phyloP scores from a whole-genome alignment of 2,797 vertebrate species.

The Sebastes itinus region DNA sequence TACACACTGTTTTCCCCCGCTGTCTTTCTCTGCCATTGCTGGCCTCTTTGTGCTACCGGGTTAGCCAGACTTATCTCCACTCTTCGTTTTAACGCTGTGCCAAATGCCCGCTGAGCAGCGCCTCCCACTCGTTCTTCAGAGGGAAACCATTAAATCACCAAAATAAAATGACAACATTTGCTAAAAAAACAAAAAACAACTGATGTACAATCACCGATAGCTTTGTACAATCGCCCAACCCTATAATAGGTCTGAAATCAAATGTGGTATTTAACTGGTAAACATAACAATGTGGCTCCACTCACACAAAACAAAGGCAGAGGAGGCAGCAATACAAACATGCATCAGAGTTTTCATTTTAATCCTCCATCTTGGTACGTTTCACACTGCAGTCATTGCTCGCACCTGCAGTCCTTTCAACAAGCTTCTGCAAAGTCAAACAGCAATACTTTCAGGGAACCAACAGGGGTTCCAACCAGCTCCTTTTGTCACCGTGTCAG shows the following conservation, averaged over 20 bases:
- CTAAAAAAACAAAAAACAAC: not conserved
- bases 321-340: not conserved
- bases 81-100: not conserved
- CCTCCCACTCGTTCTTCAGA: not conserved
- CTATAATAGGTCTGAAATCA: constrained; percentile 26
- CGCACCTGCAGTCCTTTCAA: constrained; percentile 37
- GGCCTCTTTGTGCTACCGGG: not conserved
- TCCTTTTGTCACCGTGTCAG: constrained; percentile 58
- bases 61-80: not conserved
- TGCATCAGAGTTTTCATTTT: constrained; percentile 3
- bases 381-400: not conserved
- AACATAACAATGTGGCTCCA: constrained; percentile 29
- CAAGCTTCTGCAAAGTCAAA: constrained; percentile 11
- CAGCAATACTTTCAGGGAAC: constrained; percentile 34
- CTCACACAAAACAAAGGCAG: not conserved
- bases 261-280: constrained; percentile 37
- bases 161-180: not conserved
- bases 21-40: not conserved
- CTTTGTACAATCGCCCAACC: not conserved
- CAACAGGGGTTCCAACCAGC: constrained; percentile 30
- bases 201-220: not conserved
- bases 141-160: not conserved
- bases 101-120: not conserved
- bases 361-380: constrained; percentile 5
- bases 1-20: not conserved